Evolutionary conservation across 2,797 vertebrate genomes (phyloP).

Genomic region (Artibeus jamaicensis): DNA sequence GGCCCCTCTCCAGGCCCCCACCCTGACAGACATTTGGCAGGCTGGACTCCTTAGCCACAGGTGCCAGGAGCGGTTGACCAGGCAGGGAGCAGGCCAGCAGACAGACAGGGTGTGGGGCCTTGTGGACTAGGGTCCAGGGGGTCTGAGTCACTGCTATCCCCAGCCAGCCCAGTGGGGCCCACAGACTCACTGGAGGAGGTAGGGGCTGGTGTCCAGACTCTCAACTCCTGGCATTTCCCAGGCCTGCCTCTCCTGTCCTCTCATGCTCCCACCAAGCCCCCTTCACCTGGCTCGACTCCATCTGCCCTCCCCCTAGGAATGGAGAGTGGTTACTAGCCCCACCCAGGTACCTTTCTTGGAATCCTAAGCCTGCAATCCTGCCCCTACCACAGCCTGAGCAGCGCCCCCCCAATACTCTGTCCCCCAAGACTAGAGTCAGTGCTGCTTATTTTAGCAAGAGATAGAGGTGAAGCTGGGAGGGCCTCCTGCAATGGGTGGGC

Average conservation of each 20-base stretch:
- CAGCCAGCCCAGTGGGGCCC: conserved; percentile 16
- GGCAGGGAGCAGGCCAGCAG: background rate
- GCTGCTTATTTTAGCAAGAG: background rate
- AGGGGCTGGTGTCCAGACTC: background rate
- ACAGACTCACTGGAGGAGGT: background rate
- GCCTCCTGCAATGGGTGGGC: too few species aligned
- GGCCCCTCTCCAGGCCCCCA: background rate
- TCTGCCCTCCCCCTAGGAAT: background rate
- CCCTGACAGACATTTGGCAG: background rate
- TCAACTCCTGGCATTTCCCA: background rate
- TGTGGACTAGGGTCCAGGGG: background rate
- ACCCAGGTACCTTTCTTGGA: background rate
- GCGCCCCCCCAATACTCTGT: background rate
- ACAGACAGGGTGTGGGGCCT: conserved; percentile 11
- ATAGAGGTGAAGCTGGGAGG: background rate
- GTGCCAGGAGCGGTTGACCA: background rate
- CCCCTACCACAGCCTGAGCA: background rate
- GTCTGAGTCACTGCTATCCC: background rate
- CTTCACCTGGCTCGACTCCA: background rate
- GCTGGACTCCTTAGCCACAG: background rate
- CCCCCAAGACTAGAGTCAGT: background rate
- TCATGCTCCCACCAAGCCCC: background rate
- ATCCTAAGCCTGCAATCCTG: too few species aligned
- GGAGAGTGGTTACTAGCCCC: background rate
- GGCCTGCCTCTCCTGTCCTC: background rate